These are phyloP conservation scores for Pomacea maculata DNA, from an alignment of 1,140 invertebrate genomes.

Conservation along the genomic window DNA sequence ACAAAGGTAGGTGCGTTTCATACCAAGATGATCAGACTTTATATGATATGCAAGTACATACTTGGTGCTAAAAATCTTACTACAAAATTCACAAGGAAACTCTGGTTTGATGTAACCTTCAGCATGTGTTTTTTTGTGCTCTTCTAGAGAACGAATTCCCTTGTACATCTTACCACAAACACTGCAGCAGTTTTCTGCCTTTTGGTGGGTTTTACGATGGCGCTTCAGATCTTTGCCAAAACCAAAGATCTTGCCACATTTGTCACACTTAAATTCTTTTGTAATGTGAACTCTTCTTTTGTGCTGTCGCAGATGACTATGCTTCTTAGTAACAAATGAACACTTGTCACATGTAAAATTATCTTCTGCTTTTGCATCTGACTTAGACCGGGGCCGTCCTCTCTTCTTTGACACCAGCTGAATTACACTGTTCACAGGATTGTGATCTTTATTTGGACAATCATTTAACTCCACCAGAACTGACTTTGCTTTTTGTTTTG, in stretches of 20 bases:
- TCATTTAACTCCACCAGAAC: too few species aligned
- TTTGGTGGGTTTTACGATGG: conserved; percentile 39
- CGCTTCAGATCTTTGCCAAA: conserved; percentile 46
- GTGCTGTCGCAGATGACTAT: conserved; percentile 26
- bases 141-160: conserved; percentile 33
- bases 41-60: conserved; percentile 54
- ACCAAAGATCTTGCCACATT: conserved; percentile 46
- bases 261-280: conserved; percentile 40
- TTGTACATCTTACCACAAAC: conserved; percentile 55
- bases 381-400: not conserved
- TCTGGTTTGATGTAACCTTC: conserved; percentile 49
- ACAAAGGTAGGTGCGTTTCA: conserved; percentile 54
- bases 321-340: conserved; percentile 24
- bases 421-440: too few species aligned
- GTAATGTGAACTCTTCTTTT: conserved; percentile 35
- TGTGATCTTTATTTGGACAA: too few species aligned
- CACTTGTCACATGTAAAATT: conserved; percentile 26
- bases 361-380: conserved; percentile 8
- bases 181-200: conserved; percentile 46
- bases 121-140: conserved; percentile 47
- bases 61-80: conserved; percentile 54
- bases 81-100: conserved; percentile 52
- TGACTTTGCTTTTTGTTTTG: not conserved
- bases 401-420: not conserved
- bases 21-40: conserved; percentile 53